Evolutionary conservation across 2,113 vertebrate species (phyloP), one percentile per base, ranked within the genome.

Genomic region (Bostrychus sinensis): DNA sequence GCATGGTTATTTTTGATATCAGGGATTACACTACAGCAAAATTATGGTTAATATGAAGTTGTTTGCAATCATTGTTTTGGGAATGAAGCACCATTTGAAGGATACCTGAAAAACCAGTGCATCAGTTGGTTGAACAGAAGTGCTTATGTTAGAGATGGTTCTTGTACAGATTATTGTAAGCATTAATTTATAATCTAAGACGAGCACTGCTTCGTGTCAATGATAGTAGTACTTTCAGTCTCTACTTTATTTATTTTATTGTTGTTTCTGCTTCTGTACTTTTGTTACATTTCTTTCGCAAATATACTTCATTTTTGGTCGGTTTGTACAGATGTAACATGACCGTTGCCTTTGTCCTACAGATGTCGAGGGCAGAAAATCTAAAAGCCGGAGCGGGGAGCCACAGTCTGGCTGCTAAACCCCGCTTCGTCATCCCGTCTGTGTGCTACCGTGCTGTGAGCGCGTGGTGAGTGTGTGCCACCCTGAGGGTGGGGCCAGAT

Each of bases 341-440:
- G 66, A 94, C 92, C 91, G 2, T 84, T 96, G 88, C 95, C 95
- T 97, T 96, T 98, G 91, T 98, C 92, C 95, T 94, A 92, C 97
- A 99, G 96, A 99, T 98, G 91, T 96, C 94, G 95, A 97, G 93
- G 94, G 92, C 94, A 98, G 95, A 94, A 94, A 95, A 93, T 93
- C 95, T 92, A 97, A 98, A 95, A 95, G 93, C 95, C 95, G 94
- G 93, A 95, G 93, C 88, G 95, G 94, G 93, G 96, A 95, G 94
- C 67, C 80, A 72, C 95, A 94, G 91, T 93, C 94, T 92, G 95
- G 93, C 94, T 96, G 95, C 93, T 97, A 95, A 94, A 83, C 93
- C 85, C 92, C 63, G 90, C 90, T 84, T 69, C 70, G 70, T 86
- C 91, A 90, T 70, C 75, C 69, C 66, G 70, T 70, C 82, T 75